Percentiles rank a stretch among this genome's conserved stretches.
These are phyloP conservation scores for Hippocampus kuda DNA, from an alignment of 2,797 vertebrate species.

Conservation along the genomic window DNA sequence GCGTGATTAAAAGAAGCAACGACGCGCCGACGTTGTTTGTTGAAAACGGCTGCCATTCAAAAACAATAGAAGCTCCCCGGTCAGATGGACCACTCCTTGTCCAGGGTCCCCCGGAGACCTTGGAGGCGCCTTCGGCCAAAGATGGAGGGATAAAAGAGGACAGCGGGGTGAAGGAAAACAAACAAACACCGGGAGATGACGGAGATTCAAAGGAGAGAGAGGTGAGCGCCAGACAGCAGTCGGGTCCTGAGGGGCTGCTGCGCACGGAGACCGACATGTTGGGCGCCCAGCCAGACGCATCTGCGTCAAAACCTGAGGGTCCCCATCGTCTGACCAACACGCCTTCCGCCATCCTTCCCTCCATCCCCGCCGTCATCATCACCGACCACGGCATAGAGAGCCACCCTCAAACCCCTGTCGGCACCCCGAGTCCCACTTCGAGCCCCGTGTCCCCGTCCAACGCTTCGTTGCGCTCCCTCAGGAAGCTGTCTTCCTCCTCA, in stretches of 20 bases:
- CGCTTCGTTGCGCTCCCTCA: slow-evolving; percentile 57
- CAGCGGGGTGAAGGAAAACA: slow-evolving; percentile 18
- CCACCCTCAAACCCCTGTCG: slow-evolving; percentile 30
- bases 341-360: slow-evolving; percentile 18
- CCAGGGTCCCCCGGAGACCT: slow-evolving; percentile 21
- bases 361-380: slow-evolving; percentile 84
- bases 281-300: slow-evolving; percentile 13
- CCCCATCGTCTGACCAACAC: slow-evolving; percentile 15
- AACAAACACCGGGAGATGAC: slow-evolving; percentile 11
- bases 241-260: slow-evolving; percentile 18
- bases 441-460: slow-evolving; percentile 37
- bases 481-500: slow-evolving; percentile 95
- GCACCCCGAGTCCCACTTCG: slow-evolving; percentile 47
- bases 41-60: slow-evolving; percentile 34
- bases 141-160: slow-evolving; percentile 17
- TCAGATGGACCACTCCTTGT: slow-evolving; percentile 16
- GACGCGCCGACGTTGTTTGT: slow-evolving; percentile 20
- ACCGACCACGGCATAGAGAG: slow-evolving; percentile 82
- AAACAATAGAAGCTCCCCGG: slow-evolving; percentile 18
- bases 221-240: neutral
- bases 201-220: slow-evolving; percentile 27
- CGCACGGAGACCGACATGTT: slow-evolving; percentile 3
- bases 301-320: slow-evolving; percentile 7
- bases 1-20: slow-evolving; percentile 13
- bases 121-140: slow-evolving; percentile 7